Percentiles rank a stretch among this genome's conserved stretches.
Conservation (phyloP, 2,888 invertebrate species). For the Tolmerus cingulatus region DNA sequence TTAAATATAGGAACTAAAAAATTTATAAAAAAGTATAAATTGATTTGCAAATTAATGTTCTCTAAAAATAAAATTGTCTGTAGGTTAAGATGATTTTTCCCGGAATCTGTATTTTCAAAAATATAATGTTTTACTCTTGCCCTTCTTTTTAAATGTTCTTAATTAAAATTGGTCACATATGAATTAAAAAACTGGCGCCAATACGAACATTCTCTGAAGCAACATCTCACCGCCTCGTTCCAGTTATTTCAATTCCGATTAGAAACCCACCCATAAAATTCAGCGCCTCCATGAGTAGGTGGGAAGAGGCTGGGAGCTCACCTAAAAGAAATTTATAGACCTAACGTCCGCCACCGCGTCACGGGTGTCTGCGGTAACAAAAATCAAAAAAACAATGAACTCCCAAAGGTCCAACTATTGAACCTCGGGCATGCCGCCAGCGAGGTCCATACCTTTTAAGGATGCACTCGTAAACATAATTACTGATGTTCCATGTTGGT, state of each 20-base stretch:
- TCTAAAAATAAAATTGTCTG: no score
- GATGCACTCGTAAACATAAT: neutral
- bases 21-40: no score
- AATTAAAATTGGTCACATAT: neutral
- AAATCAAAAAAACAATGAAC: neutral
- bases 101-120: no score
- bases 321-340: neutral
- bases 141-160: neutral
- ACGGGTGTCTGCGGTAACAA: neutral
- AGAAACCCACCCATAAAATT: neutral
- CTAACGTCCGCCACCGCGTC: neutral
- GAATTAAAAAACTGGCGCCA: neutral
- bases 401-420: neutral
- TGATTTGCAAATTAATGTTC: no score
- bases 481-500: neutral
- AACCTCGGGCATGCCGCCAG: neutral
- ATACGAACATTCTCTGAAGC: neutral
- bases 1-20: no score
- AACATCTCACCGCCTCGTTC: neutral
- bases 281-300: neutral
- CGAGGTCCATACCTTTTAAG: neutral
- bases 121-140: no score
- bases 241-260: neutral
- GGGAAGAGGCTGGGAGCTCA: neutral
- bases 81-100: no score